These are phyloP conservation scores for Pseudomyrmex flavicornis DNA, from an alignment of 1,140 invertebrate genomes.

Conservation along the genomic window DNA sequence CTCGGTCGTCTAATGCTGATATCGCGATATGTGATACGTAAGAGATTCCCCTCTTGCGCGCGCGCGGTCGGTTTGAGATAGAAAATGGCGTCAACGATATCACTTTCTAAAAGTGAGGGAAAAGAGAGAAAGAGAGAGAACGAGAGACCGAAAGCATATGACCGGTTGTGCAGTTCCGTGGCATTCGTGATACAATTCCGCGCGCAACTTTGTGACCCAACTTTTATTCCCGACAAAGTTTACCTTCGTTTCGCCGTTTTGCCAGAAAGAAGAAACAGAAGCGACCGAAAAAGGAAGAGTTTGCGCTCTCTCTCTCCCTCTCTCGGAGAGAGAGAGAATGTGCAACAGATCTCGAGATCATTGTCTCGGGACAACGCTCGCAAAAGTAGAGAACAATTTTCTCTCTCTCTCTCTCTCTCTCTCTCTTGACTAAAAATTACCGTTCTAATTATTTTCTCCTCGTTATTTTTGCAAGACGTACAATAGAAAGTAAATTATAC, in stretches of 20 bases:
- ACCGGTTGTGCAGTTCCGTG: slow-evolving; percentile 36
- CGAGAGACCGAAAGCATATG: slow-evolving; percentile 13
- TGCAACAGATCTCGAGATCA: neutral
- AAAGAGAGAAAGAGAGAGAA: neutral
- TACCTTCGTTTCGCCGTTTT: slow-evolving; percentile 42
- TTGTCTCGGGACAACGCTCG: too few species aligned
- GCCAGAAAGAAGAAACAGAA: slow-evolving; percentile 34
- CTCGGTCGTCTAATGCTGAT: neutral
- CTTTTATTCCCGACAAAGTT: slow-evolving; percentile 55
- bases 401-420: too few species aligned
- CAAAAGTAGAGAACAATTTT: too few species aligned
- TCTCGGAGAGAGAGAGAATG: neutral
- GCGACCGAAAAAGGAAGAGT: neutral
- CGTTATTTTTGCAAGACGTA: too few species aligned
- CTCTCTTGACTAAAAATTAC: too few species aligned
- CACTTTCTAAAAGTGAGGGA: slow-evolving; percentile 25
- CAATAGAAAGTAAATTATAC: too few species aligned
- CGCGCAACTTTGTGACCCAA: slow-evolving; percentile 58
- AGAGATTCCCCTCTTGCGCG: neutral
- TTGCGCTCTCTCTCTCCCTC: too few species aligned
- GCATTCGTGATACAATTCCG: slow-evolving; percentile 60
- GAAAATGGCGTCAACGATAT: slow-evolving; percentile 38
- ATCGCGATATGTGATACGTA: neutral
- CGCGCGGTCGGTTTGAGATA: neutral
- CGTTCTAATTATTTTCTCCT: too few species aligned